phyloP scores from a whole-genome alignment of 2,113 vertebrate genomes.

The Marcusenius ussheri region DNA sequence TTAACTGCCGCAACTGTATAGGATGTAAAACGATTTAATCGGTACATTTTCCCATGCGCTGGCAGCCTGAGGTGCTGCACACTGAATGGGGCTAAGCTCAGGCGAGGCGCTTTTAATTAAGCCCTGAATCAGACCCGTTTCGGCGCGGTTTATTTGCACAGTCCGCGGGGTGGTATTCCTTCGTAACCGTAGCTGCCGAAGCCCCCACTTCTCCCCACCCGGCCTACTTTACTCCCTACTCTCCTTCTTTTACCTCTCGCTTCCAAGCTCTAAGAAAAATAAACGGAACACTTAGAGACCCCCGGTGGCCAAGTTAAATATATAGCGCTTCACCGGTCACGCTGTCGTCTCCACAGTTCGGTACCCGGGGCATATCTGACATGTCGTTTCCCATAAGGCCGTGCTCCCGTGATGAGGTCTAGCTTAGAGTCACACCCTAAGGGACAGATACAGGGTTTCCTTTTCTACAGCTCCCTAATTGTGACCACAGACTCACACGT shows the following conservation, averaged over 20 bases:
- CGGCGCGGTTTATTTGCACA: conserved; percentile 15
- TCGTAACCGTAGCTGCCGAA: conserved; percentile 19
- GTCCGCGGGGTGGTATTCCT: conserved; percentile 7
- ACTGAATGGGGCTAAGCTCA: not conserved
- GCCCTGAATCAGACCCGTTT: conserved; percentile 4
- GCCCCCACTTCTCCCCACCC: not conserved
- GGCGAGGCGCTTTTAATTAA: not conserved
- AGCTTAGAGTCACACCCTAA: conserved; percentile 44
- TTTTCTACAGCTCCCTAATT: conserved; percentile 53
- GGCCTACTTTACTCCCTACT: conserved; percentile 26
- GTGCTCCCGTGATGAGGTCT: conserved; percentile 19
- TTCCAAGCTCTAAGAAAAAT: conserved; percentile 46
- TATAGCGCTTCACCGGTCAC: conserved; percentile 26
- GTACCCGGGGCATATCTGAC: conserved; percentile 31
- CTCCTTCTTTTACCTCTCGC: conserved; percentile 19
- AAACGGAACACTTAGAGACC: conserved; percentile 36
- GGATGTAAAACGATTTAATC: not conserved
- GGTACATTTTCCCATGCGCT: not conserved
- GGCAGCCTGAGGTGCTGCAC: no score
- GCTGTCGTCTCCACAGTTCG: conserved; percentile 34
- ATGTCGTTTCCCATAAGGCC: conserved; percentile 31
- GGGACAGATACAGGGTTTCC: conserved; percentile 51
- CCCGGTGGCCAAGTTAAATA: conserved; percentile 43
- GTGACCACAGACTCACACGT: conserved; percentile 72
- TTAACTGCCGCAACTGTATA: not conserved